Base-by-base conservation (phyloP, 2,113 vertebrate species). In the Epinephelus cyanopodus region DNA sequence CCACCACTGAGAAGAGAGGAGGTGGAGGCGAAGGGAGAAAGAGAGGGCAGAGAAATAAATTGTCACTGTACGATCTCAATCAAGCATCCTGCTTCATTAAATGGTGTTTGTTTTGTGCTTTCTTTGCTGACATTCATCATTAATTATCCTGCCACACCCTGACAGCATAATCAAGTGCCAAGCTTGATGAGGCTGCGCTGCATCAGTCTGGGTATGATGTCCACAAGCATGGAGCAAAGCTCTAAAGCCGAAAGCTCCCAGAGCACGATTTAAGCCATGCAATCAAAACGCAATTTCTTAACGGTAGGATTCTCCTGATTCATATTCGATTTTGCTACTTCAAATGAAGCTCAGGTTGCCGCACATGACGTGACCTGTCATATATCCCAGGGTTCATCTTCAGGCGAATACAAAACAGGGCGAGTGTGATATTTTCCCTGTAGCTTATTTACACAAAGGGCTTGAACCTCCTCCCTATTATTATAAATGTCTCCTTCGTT, bases 1-100 rank as follows among this genome's bases (percentile, higher is more conserved):
- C 97, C 21, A 98, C 97, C 79, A 99, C 98, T 99, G 95, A 17
- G 76, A 65, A 67, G 72, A 90, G 66, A 78, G 19, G 48, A 56
- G 47, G 82, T 11, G 21, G n/a, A 6, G 47, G 62, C 48, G 13
- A 45, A 27, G 18, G 21, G 63, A 70, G 15, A 84, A 23, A 62
- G 29, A 68, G 23, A 81, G 69, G 88, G 60, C n/a, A 83, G 56
- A 70, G 23, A 48, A 6, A 7, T 5, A 68, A 14, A 65, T 21
- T 33, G 77, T 92, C 61, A 90, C 45, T 37, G 12, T 78, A 88
- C 57, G 67, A 57, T 81, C 74, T 83, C 77, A 74, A 66, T 86
- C 74, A 74, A 71, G 50, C 75, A 67, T 47, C 37, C 47, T 19
- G 56, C 74, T 53, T 71, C 23, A 70, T 79, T 23, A 67, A 50